Base-by-base conservation (phyloP, 2,113 vertebrate species). In the Kryptolebias marmoratus region DNA sequence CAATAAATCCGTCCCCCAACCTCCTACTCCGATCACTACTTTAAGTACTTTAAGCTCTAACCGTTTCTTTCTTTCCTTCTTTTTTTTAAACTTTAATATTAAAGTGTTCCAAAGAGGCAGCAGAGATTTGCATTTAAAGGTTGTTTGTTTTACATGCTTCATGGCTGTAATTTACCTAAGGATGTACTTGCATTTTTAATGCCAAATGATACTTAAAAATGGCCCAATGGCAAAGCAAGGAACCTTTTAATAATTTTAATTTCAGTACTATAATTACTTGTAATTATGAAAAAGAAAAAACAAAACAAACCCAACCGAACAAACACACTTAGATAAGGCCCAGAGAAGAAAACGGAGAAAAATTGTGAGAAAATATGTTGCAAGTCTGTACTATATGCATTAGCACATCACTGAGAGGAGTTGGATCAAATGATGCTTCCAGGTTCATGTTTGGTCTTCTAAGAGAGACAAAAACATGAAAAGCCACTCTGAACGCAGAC, bases 41-140 rank as follows among this genome's bases (percentile, higher is more conserved):
- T 80, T 73, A 77, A 73, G 62, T 71, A 22, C 22, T 22, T 22
- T 22, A 22, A 22, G 22, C 22, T 22, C 22, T 22, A 22, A 22
- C 22, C 22, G 22, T 22, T 27, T 54, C 5, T n/a, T 10, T 52
- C n/a, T 52, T 68, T 62, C 75, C 31, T 61, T 0, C 30, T 77
- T 44, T 42, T 6, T 5, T 82, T 83, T 78, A 79, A 63, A 67
- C 45, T 75, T 57, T 32, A 13, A 45, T 73, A 77, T 65, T 72
- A 87, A 87, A 77, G 68, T 1, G 22, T 42, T 68, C 50, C 59
- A 75, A 14, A 70, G 75, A 48, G 77, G 56, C 57, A 28, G 75
- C 22, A 80, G 71, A 15, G 5, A 89, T 88, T 74, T 84, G 54
- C 80, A 89, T 89, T 75, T 68, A 77, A 75, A 89, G 54, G 66